Conservation (phyloP, 23 tunicate genomes). For the Phallusia fumigata region DNA sequence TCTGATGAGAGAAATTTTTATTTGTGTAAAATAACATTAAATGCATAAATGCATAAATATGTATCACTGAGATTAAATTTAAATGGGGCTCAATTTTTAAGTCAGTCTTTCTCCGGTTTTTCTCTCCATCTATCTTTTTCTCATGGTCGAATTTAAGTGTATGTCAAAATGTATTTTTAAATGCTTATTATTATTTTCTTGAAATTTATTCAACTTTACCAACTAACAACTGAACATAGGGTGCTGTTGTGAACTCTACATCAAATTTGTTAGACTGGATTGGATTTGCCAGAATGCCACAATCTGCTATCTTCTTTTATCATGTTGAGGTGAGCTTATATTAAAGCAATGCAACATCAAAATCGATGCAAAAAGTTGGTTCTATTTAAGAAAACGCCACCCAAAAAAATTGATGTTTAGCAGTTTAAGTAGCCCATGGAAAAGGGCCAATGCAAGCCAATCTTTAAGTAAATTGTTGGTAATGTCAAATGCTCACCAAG, state of each 20-base stretch:
- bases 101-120: not conserved
- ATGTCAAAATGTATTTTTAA: not conserved
- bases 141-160: no score
- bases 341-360: no score
- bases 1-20: no score
- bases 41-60: not conserved
- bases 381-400: no score
- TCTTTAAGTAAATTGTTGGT: no score
- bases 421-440: no score
- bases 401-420: no score
- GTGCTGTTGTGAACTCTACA: not conserved
- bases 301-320: constrained; percentile 34
- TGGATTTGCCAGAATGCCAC: constrained; percentile 42
- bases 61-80: not conserved
- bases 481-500: no score
- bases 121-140: no score
- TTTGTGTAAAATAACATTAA: no score
- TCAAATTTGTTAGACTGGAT: constrained; percentile 30
- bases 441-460: no score
- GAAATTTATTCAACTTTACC: not conserved
- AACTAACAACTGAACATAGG: not conserved
- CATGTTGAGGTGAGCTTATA: constrained; percentile 57
- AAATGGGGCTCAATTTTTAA: not conserved
- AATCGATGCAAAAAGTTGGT: no score
- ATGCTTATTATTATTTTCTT: not conserved